Base-by-base conservation (phyloP, 2,888 invertebrate genomes). In the Morpho helenor region DNA sequence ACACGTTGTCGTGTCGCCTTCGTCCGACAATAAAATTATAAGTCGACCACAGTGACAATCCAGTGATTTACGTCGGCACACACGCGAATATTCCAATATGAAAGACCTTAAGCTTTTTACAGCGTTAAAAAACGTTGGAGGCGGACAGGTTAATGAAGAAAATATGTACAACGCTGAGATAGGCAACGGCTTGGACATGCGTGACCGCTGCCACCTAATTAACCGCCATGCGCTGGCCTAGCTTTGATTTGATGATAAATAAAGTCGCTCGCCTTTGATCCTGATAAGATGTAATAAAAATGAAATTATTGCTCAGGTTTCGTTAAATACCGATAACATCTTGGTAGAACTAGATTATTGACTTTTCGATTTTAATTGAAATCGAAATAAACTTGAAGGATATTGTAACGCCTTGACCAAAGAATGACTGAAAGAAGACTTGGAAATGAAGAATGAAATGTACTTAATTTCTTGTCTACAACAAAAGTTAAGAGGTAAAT, bases 11-110 rank as follows among this genome's bases (percentile, higher is more conserved):
- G 88, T 87, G 89, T 83, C 80, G 86, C 81, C 82, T 73, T 77
- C 80, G 76, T 80, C 80, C 88, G 87, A 90, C 89, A 90, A 84
- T 90, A 90, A 90, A 90, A 90, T 89, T 90, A 89, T 90, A 90
- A 90, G 83, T 89, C 84, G 77, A 71, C 84, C 83, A 79, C 86
- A 90, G 88, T 90, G 89, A 90, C 89, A 90, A 90, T 90, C 87
- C 86, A 82, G 84, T 90, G 89, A 90, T 90, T 90, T 90, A 90
- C 89, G 82, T 72, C 75, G 76, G 75, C 83, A 84, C 81, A 89
- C 89, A 89, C 89, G 87, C 89, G 82, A 88, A 86, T 87, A 83
- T 84, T 87, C 83, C 81, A 81, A 82, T 82, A 83, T 82, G 79
- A 77, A 83, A 78, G 81, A 79, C 77, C 80, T 80, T 76, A 78